Base-by-base conservation (phyloP, 2,113 vertebrate genomes). In the Malurus elegans region DNA sequence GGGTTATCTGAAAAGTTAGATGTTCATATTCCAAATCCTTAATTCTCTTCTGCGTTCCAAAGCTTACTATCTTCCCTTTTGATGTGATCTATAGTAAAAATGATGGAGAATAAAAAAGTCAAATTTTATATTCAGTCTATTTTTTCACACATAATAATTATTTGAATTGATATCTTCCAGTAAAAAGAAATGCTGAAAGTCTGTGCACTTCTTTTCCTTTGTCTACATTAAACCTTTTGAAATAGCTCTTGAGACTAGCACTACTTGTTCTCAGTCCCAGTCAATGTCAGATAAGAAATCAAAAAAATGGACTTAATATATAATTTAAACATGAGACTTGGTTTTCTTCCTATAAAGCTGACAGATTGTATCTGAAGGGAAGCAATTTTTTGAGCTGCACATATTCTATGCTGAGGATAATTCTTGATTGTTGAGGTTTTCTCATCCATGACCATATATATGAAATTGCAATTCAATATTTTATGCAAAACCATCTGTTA, bases 1-100 rank as follows among this genome's bases (percentile, higher is more conserved):
- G 15, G 3, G 98, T 99, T 79, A 99, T 97, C 84, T 90, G 83
- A 42, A 99, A 98, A 54, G 95, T 98, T 40, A 99, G 89, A 18
- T 58, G 97, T 61, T 99, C 98, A 32, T 95, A 97, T 20, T 69
- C 79, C 18, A 94, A 97, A 16, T 56, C 10, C 25, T 51, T 28
- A 32, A 95, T 25, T 61, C 97, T 97, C 4, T 97, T 42, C 36
- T 95, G 91, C 44, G 97, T 98, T 38, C 94, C 97, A 42, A 97
- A 98, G 14, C 85, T 47, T 79, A 99, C 69, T 36, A 98, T 98
- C 96, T 98, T 99, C 47, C 99, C 98, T 95, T 97, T 99, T 48
- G 99, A 98, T 61, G 97, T 90, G 56, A 99, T 76, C 99, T 99
- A 19, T 16, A 94, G 86, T 40, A 81, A 54, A 84, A 79, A 69